Conservation (phyloP, 2,888 invertebrate species). For the Trichopria drosophilae region DNA sequence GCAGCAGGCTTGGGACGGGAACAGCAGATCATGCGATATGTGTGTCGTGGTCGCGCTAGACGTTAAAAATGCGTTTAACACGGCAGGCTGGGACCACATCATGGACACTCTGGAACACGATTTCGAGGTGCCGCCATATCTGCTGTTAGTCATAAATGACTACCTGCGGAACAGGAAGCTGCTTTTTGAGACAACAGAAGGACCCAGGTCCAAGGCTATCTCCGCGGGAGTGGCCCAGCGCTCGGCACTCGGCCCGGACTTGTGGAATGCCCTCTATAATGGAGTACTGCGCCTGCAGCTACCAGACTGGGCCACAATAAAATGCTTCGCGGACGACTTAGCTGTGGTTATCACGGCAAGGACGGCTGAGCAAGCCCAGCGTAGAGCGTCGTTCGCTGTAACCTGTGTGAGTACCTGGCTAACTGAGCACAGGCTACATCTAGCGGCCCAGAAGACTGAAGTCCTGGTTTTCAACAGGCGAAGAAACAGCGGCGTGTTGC, state of each 20-base stretch:
- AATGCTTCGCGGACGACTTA: conserved; percentile 32
- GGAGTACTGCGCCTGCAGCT: too few relatives aligned
- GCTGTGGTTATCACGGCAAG: conserved; percentile 25
- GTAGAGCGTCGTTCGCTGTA: too few relatives aligned
- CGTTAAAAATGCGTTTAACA: conserved; percentile 30
- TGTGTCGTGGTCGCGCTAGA: conserved; percentile 29
- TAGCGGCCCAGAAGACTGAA: conserved; percentile 28
- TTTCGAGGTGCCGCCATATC: conserved; percentile 24
- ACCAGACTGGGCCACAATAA: conserved; percentile 18
- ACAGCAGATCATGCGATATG: conserved; percentile 14
- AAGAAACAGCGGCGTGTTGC: too few relatives aligned
- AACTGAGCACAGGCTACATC: conserved; percentile 7
- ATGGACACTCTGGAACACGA: conserved; percentile 12
- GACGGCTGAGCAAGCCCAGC: too few relatives aligned
- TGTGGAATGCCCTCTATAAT: conserved; percentile 39
- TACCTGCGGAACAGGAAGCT: conserved; percentile 28
- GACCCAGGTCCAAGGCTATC: too few relatives aligned
- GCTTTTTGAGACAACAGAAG: too few relatives aligned
- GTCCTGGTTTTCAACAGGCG: conserved; percentile 30
- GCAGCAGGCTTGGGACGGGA: conserved; percentile 5
- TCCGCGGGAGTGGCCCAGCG: conserved; percentile 33
- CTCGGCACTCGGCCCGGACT: conserved; percentile 28
- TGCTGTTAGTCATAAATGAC: conserved; percentile 22
- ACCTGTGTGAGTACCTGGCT: too few relatives aligned
- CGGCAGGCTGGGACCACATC: conserved; percentile 29